These are phyloP conservation scores for Calyptomena viridis DNA, from an alignment of 2,113 vertebrate species.

Conservation along the genomic window DNA sequence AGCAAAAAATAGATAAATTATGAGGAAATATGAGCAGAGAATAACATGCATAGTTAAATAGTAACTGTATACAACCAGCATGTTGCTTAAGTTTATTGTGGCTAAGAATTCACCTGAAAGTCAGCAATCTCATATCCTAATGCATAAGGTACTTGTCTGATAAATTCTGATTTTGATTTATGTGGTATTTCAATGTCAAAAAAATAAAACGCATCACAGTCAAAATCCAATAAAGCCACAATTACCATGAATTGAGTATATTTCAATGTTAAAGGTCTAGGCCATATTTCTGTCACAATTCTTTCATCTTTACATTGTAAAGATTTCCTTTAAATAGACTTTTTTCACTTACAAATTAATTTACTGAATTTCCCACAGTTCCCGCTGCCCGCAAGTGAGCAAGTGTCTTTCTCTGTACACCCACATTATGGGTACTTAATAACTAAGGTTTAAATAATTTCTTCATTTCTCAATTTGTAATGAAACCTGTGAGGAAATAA, in stretches of 20 bases:
- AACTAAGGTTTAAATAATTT: neutral
- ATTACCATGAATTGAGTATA: neutral
- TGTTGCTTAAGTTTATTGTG: neutral
- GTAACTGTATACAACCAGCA: rapidly evolving
- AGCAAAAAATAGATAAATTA: neutral
- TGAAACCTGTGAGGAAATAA: neutral
- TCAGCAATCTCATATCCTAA: neutral
- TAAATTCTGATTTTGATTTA: neutral
- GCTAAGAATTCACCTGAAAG: neutral
- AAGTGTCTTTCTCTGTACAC: neutral
- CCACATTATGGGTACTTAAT: neutral
- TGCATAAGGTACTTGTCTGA: neutral
- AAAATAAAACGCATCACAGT: neutral
- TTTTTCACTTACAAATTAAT: neutral
- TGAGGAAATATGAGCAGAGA: neutral
- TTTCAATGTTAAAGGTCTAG: neutral
- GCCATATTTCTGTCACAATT: neutral
- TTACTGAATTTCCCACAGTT: neutral
- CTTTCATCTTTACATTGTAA: neutral
- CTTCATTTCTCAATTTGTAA: neutral
- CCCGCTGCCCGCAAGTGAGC: neutral
- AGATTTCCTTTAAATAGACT: neutral
- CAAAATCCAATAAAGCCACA: neutral
- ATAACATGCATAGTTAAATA: neutral
- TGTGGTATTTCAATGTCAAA: neutral